phyloP scores from a whole-genome alignment of 64 coral and sea anemone genomes.

The Astreopora myriophthalma region DNA sequence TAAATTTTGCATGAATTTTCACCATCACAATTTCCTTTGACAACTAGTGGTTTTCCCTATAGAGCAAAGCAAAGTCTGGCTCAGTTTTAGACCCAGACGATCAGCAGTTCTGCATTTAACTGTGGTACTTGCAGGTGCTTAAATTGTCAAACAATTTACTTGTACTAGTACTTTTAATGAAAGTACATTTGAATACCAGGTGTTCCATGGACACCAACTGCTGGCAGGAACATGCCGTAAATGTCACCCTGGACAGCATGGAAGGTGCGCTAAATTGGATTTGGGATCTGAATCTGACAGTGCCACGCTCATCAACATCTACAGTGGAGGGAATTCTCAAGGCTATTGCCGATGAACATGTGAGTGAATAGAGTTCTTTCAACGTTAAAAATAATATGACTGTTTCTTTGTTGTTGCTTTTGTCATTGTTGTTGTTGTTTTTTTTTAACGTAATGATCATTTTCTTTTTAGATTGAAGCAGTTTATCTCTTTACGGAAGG shows the following conservation, averaged over 20 bases:
- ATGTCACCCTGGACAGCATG: conserved; percentile 92
- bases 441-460: not conserved
- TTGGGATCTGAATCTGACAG: conserved; percentile 62
- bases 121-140: too few relatives aligned
- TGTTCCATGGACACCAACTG: conserved; percentile 75
- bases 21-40: too few relatives aligned
- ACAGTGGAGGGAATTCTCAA: conserved; percentile 84
- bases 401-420: too few relatives aligned
- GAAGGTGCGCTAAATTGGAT: conserved; percentile 83
- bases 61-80: too few relatives aligned
- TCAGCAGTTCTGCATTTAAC: too few relatives aligned
- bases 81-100: too few relatives aligned
- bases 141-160: too few relatives aligned
- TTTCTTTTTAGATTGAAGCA: conserved; percentile 72
- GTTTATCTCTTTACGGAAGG: conserved; percentile 93
- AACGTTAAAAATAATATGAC: not conserved
- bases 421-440: not conserved
- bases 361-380: not conserved
- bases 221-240: conserved; percentile 91
- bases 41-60: too few relatives aligned
- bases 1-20: too few relatives aligned
- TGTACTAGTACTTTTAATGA: not conserved
- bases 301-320: conserved; percentile 68
- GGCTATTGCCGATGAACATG: conserved; percentile 85
- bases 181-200: conserved; percentile 14